Base-by-base conservation (phyloP, 2,797 vertebrate genomes). In the Poeciliopsis paucimaculata region DNA sequence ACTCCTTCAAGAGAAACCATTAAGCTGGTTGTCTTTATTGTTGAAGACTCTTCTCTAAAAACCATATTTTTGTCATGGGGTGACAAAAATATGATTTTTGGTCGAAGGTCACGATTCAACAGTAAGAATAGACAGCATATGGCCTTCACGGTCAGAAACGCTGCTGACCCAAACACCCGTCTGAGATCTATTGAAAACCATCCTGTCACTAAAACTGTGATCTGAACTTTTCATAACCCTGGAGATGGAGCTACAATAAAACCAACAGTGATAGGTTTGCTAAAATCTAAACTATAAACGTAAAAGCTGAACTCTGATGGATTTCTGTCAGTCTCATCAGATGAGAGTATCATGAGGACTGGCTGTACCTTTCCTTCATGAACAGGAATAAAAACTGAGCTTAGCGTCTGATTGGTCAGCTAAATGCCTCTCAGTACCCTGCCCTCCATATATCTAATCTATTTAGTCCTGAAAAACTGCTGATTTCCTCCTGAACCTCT, bases 401-500 rank as follows among this genome's bases (percentile, higher is more conserved):
- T 23, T 9, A 11, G 2, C 26, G 34, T n/a, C 45, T 57, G 81
- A 81, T 72, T 66, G 43, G 64, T 83, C 77, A 76, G 82, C 82
- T 47, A 41, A 51, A 34, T 9, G 64, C 31, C 23, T 72, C 41
- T 6, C 5, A 73, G 60, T 7, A 41, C 5, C 12, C 57, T 4
- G 26, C 7, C 5, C 43, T 45, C 13, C 46, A 7, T 18, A 13
- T 0, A 4, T 53, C 72, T 36, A 74, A 75, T 78, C 53, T 68
- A 57, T 75, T 77, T 78, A 76, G 18, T 62, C 70, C 73, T 68
- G 51, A 57, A 31, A 80, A 84, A 77, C 64, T 73, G 66, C 60
- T 81, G 70, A 73, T 79, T 81, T 75, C 66, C 16, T 31, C 68
- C 11, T 46, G 47, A 74, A 53, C 1, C 45, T 23, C 71, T 46